Evolutionary conservation across 2,888 invertebrate genomes (phyloP).

Genomic region (Xestoiulus laeticollis): DNA sequence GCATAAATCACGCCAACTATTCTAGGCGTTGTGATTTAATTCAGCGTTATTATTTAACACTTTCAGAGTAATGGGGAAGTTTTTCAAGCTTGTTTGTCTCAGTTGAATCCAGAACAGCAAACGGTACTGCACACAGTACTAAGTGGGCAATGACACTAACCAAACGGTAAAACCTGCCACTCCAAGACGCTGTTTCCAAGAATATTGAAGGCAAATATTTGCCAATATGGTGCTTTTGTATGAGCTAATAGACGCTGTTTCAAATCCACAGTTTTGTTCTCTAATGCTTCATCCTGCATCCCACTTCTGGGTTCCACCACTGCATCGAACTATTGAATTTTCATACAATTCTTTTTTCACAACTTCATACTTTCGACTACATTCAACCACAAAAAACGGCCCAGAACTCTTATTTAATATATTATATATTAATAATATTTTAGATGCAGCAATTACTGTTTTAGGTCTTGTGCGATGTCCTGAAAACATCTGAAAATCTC

Average conservation of each 20-base stretch:
- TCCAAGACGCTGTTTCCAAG: not conserved
- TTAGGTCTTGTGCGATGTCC: not conserved
- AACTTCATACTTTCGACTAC: not conserved
- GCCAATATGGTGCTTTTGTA: not conserved
- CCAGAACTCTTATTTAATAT: constrained; percentile 22
- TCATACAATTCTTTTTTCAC: constrained; percentile 15
- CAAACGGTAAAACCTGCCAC: not conserved
- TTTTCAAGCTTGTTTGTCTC: constrained; percentile 81
- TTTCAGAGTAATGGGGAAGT: constrained; percentile 78
- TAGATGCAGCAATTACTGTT: not conserved
- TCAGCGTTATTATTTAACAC: no score
- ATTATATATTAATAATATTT: not conserved
- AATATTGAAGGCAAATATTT: not conserved
- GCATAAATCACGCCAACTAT: no score
- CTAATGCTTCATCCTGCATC: not conserved
- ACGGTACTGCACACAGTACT: constrained; percentile 74
- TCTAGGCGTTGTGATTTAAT: no score
- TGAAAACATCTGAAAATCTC: not conserved
- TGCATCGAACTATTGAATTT: constrained; percentile 20
- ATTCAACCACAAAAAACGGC: not conserved
- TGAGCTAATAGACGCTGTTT: not conserved
- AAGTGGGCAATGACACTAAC: constrained; percentile 49
- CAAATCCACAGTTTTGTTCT: not conserved
- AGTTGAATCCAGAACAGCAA: constrained; percentile 81
- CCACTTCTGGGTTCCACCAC: not conserved